phyloP scores from a whole-genome alignment of 2,797 vertebrate genomes.

The Sebastiscus albofasciatus region DNA sequence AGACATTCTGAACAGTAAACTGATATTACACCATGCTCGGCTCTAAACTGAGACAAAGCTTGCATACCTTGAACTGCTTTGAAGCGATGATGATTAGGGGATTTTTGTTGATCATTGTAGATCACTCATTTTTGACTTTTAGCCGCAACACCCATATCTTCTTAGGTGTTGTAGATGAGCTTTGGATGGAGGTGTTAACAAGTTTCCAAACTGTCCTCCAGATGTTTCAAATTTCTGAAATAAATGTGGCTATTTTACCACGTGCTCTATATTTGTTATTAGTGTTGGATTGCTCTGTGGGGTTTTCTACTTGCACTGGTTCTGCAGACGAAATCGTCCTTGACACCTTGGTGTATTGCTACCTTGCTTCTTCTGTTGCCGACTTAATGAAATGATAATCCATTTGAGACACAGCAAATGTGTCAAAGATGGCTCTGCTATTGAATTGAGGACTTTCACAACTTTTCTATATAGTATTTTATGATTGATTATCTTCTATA shows the following conservation, averaged over 20 bases:
- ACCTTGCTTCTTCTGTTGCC: neutral
- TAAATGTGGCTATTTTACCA: constrained; percentile 4
- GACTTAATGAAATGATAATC: neutral
- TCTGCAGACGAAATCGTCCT: constrained; percentile 12
- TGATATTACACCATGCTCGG: neutral
- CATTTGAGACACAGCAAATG: constrained; percentile 1
- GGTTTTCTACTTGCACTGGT: constrained; percentile 11
- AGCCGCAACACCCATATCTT: constrained; percentile 6
- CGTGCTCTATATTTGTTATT: constrained; percentile 17
- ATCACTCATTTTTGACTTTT: constrained; percentile 11
- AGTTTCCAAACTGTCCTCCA: constrained; percentile 16
- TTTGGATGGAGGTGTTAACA: neutral
- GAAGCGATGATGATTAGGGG: neutral
- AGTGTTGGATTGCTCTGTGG: constrained; percentile 11
- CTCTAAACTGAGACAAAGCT: neutral
- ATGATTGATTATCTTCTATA: neutral
- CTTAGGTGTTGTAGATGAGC: constrained; percentile 12
- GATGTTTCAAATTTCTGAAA: constrained; percentile 36
- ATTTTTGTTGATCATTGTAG: neutral
- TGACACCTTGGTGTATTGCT: neutral
- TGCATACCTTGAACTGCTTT: neutral
- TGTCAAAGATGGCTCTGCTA: constrained; percentile 10
- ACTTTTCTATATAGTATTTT: neutral
- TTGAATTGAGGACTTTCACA: neutral
- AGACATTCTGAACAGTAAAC: neutral